Base-by-base conservation (phyloP, 2,888 invertebrate genomes). In the Epiblema foenella region DNA sequence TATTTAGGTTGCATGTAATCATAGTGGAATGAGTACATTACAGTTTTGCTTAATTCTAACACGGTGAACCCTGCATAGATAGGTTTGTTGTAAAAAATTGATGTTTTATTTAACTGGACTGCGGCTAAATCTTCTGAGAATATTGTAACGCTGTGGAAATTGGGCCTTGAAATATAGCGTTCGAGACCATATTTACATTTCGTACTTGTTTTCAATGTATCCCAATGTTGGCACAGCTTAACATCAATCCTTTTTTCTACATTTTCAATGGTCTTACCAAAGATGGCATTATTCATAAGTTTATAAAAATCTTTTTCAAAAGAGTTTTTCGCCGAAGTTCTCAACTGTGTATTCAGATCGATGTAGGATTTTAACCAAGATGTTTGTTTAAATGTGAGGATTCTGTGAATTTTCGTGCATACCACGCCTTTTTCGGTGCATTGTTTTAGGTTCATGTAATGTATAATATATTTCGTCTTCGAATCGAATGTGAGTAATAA, bases 381-480 rank as follows among this genome's bases (percentile, higher is more conserved):
- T 12, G 54, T 15, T 49, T 69, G 69, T 9, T 63, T 17, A n/a
- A 69, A 69, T 0, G 42, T 15, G 7, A 77, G 62, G 33, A 76
- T 56, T 51, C 74, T 29, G 60, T 74, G 76, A 49, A 78, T 71
- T 70, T 77, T 77, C 18, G 12, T 62, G 49, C 78, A n/a, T 59
- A 72, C 66, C 7, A 79, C 2, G 17, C 79, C 77, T 18, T 75
- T 49, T 58, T 76, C 42, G 12, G 77, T 5, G 72, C 77, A 78
- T 71, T 81, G 78, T 73, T 73, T 75, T 8, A 81, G 63, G 71
- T 81, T 77, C 66, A 59, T 73, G 56, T 79, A 80, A 66, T 81
- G 78, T 29, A 79, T 78, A 18, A 69, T 54, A 59, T 78, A 77
- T 11, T 76, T 75, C 0, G 20, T 58, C 70, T 77, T 78, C 62